Base-by-base conservation (phyloP, 2,888 invertebrate genomes). In the Pachliopta kotzebuea region DNA sequence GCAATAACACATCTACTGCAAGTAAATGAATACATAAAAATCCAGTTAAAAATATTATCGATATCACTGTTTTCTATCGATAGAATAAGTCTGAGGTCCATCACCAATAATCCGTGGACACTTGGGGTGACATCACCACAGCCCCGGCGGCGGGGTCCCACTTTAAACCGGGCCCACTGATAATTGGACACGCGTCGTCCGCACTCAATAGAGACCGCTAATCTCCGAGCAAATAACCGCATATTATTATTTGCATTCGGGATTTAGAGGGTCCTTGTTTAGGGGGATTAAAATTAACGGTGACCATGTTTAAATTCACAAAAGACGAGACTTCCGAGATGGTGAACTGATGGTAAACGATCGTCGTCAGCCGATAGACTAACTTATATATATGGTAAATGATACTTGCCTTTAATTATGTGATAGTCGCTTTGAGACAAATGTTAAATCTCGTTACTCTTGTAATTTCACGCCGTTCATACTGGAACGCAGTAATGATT, bases 161-260 rank as follows among this genome's bases (percentile, higher is more conserved):
- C 65, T 66, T 66, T 66, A 60, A 66, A 66, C 29, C 63, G 63
- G 55, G 53, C 63, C 63, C 49, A 61, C 57, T 60, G 63, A 62
- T 74, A 76, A 76, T 74, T 74, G 70, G 74, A 74, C 72, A 72
- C 75, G 75, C 71, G 68, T 65, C 69, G 68, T 60, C 66, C 69
- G 68, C 68, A 68, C 70, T 66, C 65, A 69, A 67, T 68, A 67
- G 63, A 60, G 70, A 68, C 69, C 69, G 68, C 70, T 74, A 72
- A 74, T 74, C 73, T 71, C 70, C 59, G 61, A 63, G 67, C 72
- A 72, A 72, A 81, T 78, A 78, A 74, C 70, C 69, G 71, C 71
- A 70, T 70, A 72, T 72, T 74, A 74, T 74, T 75, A 74, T 75
- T 74, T 75, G 72, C 65, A 66, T 67, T 70, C 56, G 53, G 59